Evolutionary conservation across 2,888 invertebrate genomes (phyloP), one percentile per base, ranked within the genome.

Genomic region (Ennomos fuscantarius): DNA sequence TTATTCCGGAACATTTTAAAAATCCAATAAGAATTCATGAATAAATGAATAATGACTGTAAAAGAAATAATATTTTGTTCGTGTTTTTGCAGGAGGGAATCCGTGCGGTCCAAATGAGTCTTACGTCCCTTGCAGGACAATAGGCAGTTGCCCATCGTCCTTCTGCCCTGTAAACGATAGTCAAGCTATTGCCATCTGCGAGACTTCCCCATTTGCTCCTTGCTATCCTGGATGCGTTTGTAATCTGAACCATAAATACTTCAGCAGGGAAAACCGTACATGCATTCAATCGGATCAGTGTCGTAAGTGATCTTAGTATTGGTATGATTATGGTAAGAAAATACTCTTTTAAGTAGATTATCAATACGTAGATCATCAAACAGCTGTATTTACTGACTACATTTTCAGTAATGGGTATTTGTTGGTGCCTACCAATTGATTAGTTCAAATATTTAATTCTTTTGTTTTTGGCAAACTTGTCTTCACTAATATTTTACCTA

Each of bases 141-240:
- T 24, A 24, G 6, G 24, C 1, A 15, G 55, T 5, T 80, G 78
- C 15, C 56, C 63, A 1, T 51, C 53, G 0, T 62, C 71, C 32
- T 78, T 69, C 56, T 82, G 82, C 31, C 79, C 81, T 12, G 57
- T 46, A 1, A 63, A 80, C 24, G 79, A 80, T 33, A 72, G 47
- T 9, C 60, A 72, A 11, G 71, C 8, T 0, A 9, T 39, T 0
- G 11, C 62, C 2, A 35, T 52, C 1, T 81, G 80, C 40, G 70
- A 75, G 32, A 54, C 67, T 2, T 55, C 12, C 13, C 72, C 72
- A 0, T 66, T 66, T 6, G 39, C 65, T 0, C 49, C 60, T 0
- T 81, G 82, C 36, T 55, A 55, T 1, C 65, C 76, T 3, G 81
- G 82, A 1, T 83, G 83, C 43, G 41, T 65, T 5, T 82, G 82